phyloP scores from a whole-genome alignment of 2,113 vertebrate genomes.

The Oostethus manadensis region DNA sequence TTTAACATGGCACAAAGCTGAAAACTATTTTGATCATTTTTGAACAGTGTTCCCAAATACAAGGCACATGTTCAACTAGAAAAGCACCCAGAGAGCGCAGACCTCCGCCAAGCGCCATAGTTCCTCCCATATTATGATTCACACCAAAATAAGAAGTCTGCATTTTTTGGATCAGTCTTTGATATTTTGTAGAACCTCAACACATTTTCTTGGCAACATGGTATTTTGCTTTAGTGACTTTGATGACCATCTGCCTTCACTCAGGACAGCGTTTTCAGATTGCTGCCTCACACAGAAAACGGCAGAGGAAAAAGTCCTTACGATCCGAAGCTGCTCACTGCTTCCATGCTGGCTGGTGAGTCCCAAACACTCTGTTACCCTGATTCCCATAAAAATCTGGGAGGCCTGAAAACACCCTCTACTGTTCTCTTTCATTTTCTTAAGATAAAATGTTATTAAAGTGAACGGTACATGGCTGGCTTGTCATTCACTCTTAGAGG shows the following conservation, averaged over 20 bases:
- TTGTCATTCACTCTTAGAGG: conserved; percentile 40
- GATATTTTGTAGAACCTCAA: too few species aligned
- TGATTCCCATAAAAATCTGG: conserved; percentile 31
- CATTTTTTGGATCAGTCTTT: too few species aligned
- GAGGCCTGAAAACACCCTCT: conserved; percentile 32
- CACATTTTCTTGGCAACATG: background rate
- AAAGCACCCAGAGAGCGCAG: too few species aligned
- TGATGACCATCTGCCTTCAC: conserved; percentile 30
- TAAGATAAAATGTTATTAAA: conserved; percentile 21
- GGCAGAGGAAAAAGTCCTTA: conserved; percentile 96
- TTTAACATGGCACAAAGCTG: background rate
- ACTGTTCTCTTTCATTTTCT: conserved; percentile 45
- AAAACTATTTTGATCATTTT: background rate
- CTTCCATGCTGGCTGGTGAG: conserved; percentile 91
- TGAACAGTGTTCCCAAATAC: too few species aligned
- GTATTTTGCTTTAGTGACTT: background rate
- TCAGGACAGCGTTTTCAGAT: conserved; percentile 88
- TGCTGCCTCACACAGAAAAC: conserved; percentile 87
- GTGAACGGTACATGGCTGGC: conserved; percentile 12
- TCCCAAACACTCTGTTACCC: conserved; percentile 6
- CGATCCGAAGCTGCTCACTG: conserved; percentile 90
- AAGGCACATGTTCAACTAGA: too few species aligned
- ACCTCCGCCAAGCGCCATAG: too few species aligned
- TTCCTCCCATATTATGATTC: too few species aligned
- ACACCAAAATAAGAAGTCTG: too few species aligned